Evolutionary conservation across 2,888 invertebrate species (phyloP).

Genomic region (Thera obeliscata): DNA sequence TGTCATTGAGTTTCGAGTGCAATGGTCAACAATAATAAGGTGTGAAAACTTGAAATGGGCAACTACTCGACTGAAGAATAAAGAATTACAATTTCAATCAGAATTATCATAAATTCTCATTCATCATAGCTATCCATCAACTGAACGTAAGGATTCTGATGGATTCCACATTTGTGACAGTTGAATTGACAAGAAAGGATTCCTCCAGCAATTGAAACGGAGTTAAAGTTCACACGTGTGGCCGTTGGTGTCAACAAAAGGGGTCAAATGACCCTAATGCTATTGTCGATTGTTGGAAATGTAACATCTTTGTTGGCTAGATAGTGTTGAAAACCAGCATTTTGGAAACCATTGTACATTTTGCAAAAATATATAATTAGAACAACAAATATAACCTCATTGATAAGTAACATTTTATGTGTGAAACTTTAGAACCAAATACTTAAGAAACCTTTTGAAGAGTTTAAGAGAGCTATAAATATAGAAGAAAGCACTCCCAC

Average conservation of each 20-base stretch:
- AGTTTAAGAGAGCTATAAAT: not conserved
- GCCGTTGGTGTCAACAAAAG: constrained; percentile 63
- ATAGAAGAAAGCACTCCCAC: constrained; percentile 41
- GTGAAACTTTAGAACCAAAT: not conserved
- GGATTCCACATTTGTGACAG: constrained; percentile 77
- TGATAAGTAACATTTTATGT: too few relatives aligned
- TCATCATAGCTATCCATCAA: constrained; percentile 75
- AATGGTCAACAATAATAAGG: constrained; percentile 48
- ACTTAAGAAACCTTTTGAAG: not conserved
- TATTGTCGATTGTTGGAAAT: constrained; percentile 31
- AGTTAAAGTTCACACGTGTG: constrained; percentile 80
- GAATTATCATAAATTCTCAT: constrained; percentile 76
- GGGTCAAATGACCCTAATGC: constrained; percentile 43
- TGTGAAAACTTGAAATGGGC: constrained; percentile 64
- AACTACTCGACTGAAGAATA: constrained; percentile 64
- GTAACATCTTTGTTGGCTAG: constrained; percentile 22
- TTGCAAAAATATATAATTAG: not conserved
- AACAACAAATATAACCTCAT: not conserved
- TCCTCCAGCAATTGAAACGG: constrained; percentile 56
- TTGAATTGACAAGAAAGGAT: constrained; percentile 69
- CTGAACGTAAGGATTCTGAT: constrained; percentile 52
- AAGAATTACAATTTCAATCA: constrained; percentile 78
- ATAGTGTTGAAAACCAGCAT: not conserved
- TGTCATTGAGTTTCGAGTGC: constrained; percentile 30
- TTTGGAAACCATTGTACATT: not conserved